Base-by-base conservation (phyloP, 1,140 invertebrate species). In the Lepidurus apus region DNA sequence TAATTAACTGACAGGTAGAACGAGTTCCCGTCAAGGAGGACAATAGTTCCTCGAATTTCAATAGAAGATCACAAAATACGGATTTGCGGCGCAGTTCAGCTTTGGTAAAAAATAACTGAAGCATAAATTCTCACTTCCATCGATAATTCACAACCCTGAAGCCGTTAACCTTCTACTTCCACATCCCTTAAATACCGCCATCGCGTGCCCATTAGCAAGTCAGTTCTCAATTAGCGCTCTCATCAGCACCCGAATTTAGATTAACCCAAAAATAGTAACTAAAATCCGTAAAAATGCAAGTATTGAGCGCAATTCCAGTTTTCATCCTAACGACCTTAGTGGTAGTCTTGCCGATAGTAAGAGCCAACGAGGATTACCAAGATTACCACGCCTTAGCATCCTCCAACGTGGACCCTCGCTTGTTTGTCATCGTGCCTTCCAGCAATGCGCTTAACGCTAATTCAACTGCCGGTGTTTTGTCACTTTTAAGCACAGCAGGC, bases 401-500 rank as follows among this genome's bases (percentile, higher is more conserved):
- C 6, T 65, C 53, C 8, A 9, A 65, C 0, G 53, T 77, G 43
- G 76, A 77, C 65, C 76, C 76, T 47, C 76, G 78, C n/a, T 26
- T 79, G 8, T 26, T 78, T 44, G 73, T 79, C 26, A 26, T 79
- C 24, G 21, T 79, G 24, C 78, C 78, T 13, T 43, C 78, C 5
- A 74, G 43, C 42, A 74, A 44, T 74, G 74, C 53, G 42, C 78
- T 79, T 42, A 79, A 74, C 42, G 11, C 45, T 17, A 79, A 79
- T 44, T 75, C 78, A 42, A 79, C 78, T 8, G 78, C 65, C 44
- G 78, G 73, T 5, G 11, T 79, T 43, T 45, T 79, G 73, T 73
- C 78, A 21, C 34, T 79, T 34, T 74, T 79, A 8, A 43, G 78
- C 74, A 75, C 73, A 26, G 78, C 43, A 21, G 78, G 73, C 24